A percentile compares a stretch with the other conserved stretches of the same genome.
Conservation (phyloP, 1,140 invertebrate species). For the Agrypnia vestita region DNA sequence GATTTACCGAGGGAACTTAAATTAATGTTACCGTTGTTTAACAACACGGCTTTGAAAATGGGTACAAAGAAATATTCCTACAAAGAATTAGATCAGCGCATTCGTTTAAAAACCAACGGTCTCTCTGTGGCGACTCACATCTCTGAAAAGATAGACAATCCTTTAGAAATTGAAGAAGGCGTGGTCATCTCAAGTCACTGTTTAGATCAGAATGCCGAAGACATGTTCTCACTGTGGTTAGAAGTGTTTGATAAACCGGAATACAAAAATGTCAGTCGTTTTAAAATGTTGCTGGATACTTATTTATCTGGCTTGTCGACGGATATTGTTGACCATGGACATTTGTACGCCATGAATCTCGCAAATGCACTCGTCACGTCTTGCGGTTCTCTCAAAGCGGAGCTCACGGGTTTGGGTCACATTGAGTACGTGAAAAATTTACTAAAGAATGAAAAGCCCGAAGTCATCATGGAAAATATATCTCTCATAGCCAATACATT, state of each 20-base stretch:
- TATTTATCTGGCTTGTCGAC: slow-evolving; percentile 85
- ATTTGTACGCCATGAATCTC: slow-evolving; percentile 88
- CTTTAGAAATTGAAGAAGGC: slow-evolving; percentile 82
- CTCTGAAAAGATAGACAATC: slow-evolving; percentile 79
- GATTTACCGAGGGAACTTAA: slow-evolving; percentile 80
- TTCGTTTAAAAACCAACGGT: slow-evolving; percentile 89
- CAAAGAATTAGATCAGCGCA: slow-evolving; percentile 85
- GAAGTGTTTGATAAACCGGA: slow-evolving; percentile 83
- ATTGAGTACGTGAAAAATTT: slow-evolving; percentile 86
- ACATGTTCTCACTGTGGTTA: slow-evolving; percentile 88
- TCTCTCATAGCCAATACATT: slow-evolving; percentile 77
- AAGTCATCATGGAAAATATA: slow-evolving; percentile 78
- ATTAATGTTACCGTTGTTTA: slow-evolving; percentile 87
- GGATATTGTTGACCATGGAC: slow-evolving; percentile 87
- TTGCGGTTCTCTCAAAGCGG: slow-evolving; percentile 80
- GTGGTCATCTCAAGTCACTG: slow-evolving; percentile 87
- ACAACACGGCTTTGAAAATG: slow-evolving; percentile 86
- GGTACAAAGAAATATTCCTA: slow-evolving; percentile 88
- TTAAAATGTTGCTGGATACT: slow-evolving; percentile 87
- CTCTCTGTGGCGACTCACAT: slow-evolving; percentile 81
- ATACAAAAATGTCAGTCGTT: slow-evolving; percentile 81
- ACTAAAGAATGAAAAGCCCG: slow-evolving; percentile 78
- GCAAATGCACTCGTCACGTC: slow-evolving; percentile 83
- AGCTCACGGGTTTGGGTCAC: slow-evolving; percentile 84
- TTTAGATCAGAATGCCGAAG: slow-evolving; percentile 84